These are phyloP conservation scores for Elysia crispata DNA, from an alignment of 2,888 invertebrate species.

Conservation along the genomic window DNA sequence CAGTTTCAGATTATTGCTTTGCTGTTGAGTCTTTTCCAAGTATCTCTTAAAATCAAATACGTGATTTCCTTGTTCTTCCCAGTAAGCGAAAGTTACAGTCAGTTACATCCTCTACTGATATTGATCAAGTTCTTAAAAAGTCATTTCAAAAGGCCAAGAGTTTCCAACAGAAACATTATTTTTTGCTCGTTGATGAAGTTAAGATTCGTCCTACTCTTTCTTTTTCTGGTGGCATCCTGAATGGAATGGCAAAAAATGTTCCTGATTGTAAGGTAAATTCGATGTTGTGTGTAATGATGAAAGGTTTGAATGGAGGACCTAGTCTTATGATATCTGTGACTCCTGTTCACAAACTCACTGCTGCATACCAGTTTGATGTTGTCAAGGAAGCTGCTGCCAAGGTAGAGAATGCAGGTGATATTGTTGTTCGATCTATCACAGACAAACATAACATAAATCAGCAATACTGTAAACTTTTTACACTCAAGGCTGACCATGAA, in stretches of 20 bases:
- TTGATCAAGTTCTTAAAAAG: too few relatives aligned
- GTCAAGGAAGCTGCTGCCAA: slow-evolving; percentile 18
- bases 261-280: slow-evolving; percentile 22
- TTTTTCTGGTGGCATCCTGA: slow-evolving; percentile 17
- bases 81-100: too few relatives aligned
- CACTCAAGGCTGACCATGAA: neutral
- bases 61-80: too few relatives aligned
- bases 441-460: slow-evolving; percentile 38
- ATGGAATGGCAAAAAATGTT: slow-evolving; percentile 28
- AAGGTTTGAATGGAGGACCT: slow-evolving; percentile 32
- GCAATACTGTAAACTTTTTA: slow-evolving; percentile 21
- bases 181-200: neutral
- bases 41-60: too few relatives aligned
- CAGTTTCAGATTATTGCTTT: too few relatives aligned
- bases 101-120: too few relatives aligned
- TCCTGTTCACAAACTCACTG: slow-evolving; percentile 23
- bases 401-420: slow-evolving; percentile 21
- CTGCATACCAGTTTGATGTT: slow-evolving; percentile 19
- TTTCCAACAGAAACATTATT: neutral
- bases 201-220: slow-evolving; percentile 22
- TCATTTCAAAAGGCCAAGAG: too few relatives aligned
- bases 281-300: slow-evolving; percentile 31
- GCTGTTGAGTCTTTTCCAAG: too few relatives aligned
- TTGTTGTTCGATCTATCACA: slow-evolving; percentile 23
- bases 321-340: slow-evolving; percentile 26